These are phyloP conservation scores for Lycia hirtaria DNA, from an alignment of 2,888 invertebrate species.

Conservation along the genomic window DNA sequence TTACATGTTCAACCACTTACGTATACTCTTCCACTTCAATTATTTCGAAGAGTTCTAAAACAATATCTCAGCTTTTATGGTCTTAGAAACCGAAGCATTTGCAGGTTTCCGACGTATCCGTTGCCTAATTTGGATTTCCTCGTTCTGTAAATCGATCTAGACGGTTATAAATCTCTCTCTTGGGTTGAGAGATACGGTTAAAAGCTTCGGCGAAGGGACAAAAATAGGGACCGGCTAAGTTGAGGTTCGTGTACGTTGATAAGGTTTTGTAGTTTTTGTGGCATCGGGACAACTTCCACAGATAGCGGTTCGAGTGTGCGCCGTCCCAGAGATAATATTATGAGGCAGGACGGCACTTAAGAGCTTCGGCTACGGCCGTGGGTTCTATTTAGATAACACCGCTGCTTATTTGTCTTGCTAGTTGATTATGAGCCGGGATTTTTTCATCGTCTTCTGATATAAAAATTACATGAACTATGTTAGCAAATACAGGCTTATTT, in stretches of 20 bases:
- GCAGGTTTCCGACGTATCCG: constrained; percentile 63
- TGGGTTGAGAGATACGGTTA: constrained; percentile 75
- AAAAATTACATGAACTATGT: constrained; percentile 49
- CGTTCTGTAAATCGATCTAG: constrained; percentile 73
- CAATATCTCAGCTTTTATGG: constrained; percentile 61
- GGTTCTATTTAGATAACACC: constrained; percentile 71
- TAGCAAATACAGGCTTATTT: constrained; percentile 58
- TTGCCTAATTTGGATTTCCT: constrained; percentile 75
- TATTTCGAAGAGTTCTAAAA: constrained; percentile 57
- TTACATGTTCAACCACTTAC: constrained; percentile 42
- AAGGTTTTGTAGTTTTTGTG: constrained; percentile 81
- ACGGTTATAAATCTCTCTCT: constrained; percentile 75
- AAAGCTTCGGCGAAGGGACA: constrained; percentile 75
- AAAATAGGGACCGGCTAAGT: constrained; percentile 80
- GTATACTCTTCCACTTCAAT: constrained; percentile 56
- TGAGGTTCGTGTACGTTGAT: constrained; percentile 81
- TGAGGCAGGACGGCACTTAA: constrained; percentile 69
- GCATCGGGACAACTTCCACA: constrained; percentile 67
- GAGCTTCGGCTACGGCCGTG: constrained; percentile 67
- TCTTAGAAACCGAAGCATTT: constrained; percentile 65
- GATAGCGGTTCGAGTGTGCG: constrained; percentile 65
- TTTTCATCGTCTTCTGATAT: constrained; percentile 51
- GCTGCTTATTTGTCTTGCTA: constrained; percentile 70
- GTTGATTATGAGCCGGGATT: constrained; percentile 54
- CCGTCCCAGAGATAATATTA: constrained; percentile 73